Evolutionary conservation across 2,888 invertebrate species (phyloP).

Genomic region (Scelioninae gen. 2): DNA sequence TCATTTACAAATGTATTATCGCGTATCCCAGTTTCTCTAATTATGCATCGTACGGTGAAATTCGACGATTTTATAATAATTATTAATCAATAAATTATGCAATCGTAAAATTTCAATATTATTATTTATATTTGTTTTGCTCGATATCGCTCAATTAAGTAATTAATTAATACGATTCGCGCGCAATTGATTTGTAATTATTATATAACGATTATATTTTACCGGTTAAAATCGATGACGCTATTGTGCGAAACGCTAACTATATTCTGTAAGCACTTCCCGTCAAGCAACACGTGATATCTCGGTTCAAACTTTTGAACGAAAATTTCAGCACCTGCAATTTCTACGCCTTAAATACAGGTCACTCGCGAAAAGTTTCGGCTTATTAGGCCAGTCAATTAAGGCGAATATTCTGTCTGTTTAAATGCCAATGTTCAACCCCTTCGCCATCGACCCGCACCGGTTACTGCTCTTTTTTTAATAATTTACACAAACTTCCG

Average conservation of each 20-base stretch:
- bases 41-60: too few relatives aligned
- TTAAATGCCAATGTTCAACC: conserved; percentile 21
- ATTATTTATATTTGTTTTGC: too few relatives aligned
- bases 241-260: conserved; percentile 8
- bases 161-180: conserved; percentile 3
- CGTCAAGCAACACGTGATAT: conserved; percentile 33
- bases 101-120: too few relatives aligned
- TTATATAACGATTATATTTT: too few relatives aligned
- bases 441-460: conserved; percentile 6
- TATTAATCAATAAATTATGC: too few relatives aligned
- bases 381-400: conserved; percentile 33
- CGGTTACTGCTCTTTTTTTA: too few relatives aligned
- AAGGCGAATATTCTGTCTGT: conserved; percentile 13
- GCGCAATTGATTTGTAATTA: not conserved
- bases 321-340: conserved; percentile 30
- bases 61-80: too few relatives aligned
- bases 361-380: conserved; percentile 34
- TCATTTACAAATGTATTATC: too few relatives aligned
- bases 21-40: too few relatives aligned
- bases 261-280: conserved; percentile 7
- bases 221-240: conserved; percentile 11
- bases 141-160: too few relatives aligned
- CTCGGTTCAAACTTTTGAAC: conserved; percentile 5
- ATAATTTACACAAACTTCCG: too few relatives aligned
- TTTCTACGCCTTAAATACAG: conserved; percentile 36